Evolutionary conservation across 2,113 vertebrate genomes (phyloP).

Genomic region (Heterotilapia buettikoferi): DNA sequence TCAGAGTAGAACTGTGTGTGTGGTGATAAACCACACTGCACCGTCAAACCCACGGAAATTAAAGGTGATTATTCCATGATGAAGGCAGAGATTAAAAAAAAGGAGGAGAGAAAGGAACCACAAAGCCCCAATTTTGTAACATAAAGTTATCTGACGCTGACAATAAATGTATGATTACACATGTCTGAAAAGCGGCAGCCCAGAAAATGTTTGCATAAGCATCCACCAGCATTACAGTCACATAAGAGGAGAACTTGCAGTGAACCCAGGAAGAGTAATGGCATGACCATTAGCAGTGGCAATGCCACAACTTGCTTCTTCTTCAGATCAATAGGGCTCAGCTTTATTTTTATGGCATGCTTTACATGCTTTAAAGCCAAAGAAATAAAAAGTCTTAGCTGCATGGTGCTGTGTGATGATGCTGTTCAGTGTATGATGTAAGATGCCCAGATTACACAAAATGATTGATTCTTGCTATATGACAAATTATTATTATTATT

Average conservation of each 20-base stretch:
- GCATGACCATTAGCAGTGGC: slow-evolving; percentile 23
- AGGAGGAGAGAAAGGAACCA: neutral
- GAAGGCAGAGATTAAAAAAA: neutral
- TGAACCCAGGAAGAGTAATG: slow-evolving; percentile 29
- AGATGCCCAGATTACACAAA: neutral
- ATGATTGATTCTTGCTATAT: neutral
- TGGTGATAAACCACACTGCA: neutral
- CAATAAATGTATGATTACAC: neutral
- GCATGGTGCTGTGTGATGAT: neutral
- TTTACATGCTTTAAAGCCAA: neutral
- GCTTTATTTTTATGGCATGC: neutral
- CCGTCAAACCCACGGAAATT: neutral
- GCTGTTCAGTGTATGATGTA: neutral
- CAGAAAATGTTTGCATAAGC: neutral
- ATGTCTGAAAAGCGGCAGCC: neutral
- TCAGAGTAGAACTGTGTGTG: neutral
- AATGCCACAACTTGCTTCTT: neutral
- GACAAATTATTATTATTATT: neutral
- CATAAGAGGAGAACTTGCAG: slow-evolving; percentile 14
- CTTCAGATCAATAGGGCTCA: neutral
- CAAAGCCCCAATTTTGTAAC: neutral
- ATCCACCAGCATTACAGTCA: slow-evolving; percentile 2
- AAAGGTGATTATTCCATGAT: neutral
- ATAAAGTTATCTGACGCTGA: neutral
- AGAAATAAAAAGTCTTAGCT: accelerated